These are phyloP conservation scores for Drosophila merina DNA, from an alignment of 2,888 invertebrate species.

Conservation along the genomic window DNA sequence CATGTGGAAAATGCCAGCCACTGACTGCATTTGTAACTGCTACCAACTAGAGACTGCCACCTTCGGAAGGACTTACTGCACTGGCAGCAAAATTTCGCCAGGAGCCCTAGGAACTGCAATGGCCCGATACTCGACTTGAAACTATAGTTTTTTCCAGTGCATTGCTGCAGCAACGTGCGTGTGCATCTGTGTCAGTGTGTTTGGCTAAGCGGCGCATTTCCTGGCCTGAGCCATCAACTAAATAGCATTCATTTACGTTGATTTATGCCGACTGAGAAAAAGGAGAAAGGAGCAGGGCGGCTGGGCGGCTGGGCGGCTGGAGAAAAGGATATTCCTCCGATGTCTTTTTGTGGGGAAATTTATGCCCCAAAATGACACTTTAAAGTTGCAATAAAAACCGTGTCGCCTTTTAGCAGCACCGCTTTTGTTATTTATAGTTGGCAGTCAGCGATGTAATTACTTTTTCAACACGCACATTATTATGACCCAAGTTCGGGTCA, in stretches of 20 bases:
- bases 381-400: constrained; percentile 75
- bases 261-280: constrained; percentile 67
- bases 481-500: constrained; percentile 53
- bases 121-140: too few species aligned
- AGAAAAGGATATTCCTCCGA: constrained; percentile 1
- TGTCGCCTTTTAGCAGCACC: constrained; percentile 29
- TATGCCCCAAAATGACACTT: constrained; percentile 75
- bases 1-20: constrained; percentile 73
- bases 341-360: constrained; percentile 53
- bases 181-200: constrained; percentile 40
- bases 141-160: not conserved
- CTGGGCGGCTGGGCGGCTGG: not conserved
- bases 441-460: constrained; percentile 75
- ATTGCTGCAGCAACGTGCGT: constrained; percentile 7
- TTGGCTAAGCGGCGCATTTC: constrained; percentile 77
- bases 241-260: constrained; percentile 81
- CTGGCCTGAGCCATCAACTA: constrained; percentile 73
- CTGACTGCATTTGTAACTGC: constrained; percentile 65
- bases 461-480: constrained; percentile 76
- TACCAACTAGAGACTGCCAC: constrained; percentile 44
- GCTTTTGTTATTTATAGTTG: constrained; percentile 65
- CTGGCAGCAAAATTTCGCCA: not conserved
- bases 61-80: constrained; percentile 9
- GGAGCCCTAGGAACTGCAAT: too few species aligned
- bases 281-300: not conserved